A percentile compares a stretch with the other conserved stretches of the same genome.
Conservation (phyloP, 92 coral and sea anemone species). For the Epizoanthus ramosus region DNA sequence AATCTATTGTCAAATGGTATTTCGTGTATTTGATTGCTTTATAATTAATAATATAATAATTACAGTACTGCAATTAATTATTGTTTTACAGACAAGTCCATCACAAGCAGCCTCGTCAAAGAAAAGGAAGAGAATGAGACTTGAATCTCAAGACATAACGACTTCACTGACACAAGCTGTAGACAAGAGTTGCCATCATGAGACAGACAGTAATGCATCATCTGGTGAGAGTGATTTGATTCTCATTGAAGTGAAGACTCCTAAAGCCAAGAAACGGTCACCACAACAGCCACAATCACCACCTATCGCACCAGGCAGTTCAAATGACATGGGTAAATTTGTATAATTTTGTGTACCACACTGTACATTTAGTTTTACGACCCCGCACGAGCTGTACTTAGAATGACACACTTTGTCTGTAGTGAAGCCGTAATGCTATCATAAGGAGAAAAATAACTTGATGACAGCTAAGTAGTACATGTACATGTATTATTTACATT, state of each 20-base stretch:
- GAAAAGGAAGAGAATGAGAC: slow-evolving; percentile 29
- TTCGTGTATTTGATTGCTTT: too few relatives aligned
- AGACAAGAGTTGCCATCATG: not conserved
- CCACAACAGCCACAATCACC: slow-evolving; percentile 2
- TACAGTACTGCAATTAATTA: too few relatives aligned
- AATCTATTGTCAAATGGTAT: too few relatives aligned
- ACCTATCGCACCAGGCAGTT: not conserved
- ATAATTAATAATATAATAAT: too few relatives aligned
- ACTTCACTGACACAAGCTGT: not conserved
- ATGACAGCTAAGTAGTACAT: too few relatives aligned
- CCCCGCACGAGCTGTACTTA: too few relatives aligned
- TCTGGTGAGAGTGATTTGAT: slow-evolving; percentile 33
- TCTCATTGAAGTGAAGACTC: slow-evolving; percentile 15
- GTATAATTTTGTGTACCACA: too few relatives aligned
- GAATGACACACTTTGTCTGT: too few relatives aligned
- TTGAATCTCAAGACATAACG: not conserved
- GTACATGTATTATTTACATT: too few relatives aligned
- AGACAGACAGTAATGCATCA: slow-evolving; percentile 3
- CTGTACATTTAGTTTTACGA: too few relatives aligned
- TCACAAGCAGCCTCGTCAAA: not conserved
- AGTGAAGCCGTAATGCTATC: too few relatives aligned
- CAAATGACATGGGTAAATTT: slow-evolving; percentile 10
- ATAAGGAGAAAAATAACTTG: too few relatives aligned
- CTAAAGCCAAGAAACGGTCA: slow-evolving; percentile 7
- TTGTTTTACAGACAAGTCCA: slow-evolving; percentile 26